These are phyloP conservation scores for Propithecus deckenii DNA, from an alignment of 2,797 vertebrate genomes.

Conservation along the genomic window DNA sequence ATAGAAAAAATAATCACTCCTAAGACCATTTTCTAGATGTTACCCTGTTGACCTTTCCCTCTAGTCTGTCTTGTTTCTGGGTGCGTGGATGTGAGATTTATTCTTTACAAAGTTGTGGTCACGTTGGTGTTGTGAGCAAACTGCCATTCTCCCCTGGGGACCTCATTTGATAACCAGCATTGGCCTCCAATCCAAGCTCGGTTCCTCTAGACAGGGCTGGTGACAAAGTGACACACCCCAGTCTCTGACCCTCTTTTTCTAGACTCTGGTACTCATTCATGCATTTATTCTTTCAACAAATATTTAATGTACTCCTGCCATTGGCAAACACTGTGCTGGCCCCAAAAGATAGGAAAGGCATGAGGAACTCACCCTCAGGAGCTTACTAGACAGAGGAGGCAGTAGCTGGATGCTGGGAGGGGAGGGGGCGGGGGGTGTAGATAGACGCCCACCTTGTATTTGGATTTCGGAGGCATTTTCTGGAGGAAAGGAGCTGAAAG, in stretches of 20 bases:
- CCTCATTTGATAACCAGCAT: background rate
- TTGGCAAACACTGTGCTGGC: background rate
- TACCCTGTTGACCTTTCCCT: background rate
- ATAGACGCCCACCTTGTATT: background rate
- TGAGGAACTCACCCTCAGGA: rapidly evolving
- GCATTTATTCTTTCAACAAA: background rate
- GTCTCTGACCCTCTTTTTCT: background rate
- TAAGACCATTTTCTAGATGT: background rate
- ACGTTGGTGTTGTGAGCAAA: background rate
- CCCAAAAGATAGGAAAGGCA: background rate
- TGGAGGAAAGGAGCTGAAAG: background rate
- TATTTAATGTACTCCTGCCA: background rate
- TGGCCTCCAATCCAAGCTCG: background rate
- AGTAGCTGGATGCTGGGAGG: background rate
- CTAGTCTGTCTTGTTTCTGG: background rate
- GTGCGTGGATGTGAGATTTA: background rate
- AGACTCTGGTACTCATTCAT: background rate
- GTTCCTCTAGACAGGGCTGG: background rate
- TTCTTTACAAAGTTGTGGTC: background rate
- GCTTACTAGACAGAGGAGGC: background rate
- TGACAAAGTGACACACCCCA: background rate
- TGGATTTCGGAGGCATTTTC: background rate
- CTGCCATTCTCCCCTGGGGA: background rate
- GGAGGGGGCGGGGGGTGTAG: background rate
- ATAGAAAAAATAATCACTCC: background rate